phyloP scores from a whole-genome alignment of 2,797 vertebrate genomes.

The Ctenopoma kingsleyae region DNA sequence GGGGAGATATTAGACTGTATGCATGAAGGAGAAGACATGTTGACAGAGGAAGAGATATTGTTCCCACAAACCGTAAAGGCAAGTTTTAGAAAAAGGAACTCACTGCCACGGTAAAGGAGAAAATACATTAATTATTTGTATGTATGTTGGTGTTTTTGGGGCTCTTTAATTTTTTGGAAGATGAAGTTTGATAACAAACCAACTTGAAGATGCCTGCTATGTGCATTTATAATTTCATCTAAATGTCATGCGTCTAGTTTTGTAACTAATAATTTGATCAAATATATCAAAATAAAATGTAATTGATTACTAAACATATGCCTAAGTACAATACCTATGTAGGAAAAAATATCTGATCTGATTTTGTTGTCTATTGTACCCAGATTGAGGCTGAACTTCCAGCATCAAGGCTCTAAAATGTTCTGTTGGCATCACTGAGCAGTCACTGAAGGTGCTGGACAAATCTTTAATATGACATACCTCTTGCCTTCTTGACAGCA shows the following conservation, averaged over 20 bases:
- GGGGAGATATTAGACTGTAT: constrained; percentile 52
- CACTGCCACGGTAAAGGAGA: constrained; percentile 10
- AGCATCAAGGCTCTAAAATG: constrained; percentile 36
- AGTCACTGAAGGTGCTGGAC: constrained; percentile 45
- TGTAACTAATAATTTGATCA: too few species aligned
- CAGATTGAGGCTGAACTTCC: constrained; percentile 31
- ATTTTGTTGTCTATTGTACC: constrained; percentile 30
- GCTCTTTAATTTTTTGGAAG: not conserved
- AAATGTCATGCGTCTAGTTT: too few species aligned
- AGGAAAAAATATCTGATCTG: not conserved
- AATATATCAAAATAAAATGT: too few species aligned
- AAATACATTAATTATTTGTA: not conserved
- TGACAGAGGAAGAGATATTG: constrained; percentile 40
- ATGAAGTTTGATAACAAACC: not conserved
- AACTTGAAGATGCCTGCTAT: not conserved
- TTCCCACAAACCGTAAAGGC: constrained; percentile 25
- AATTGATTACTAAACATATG: too few species aligned
- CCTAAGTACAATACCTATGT: not conserved
- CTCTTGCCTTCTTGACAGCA: constrained; percentile 64
- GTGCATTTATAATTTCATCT: too few species aligned
- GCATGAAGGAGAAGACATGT: constrained; percentile 49
- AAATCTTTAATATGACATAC: constrained; percentile 64
- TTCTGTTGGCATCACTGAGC: constrained; percentile 46
- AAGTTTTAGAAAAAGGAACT: constrained; percentile 29
- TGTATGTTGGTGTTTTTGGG: not conserved